Percentiles rank a stretch among this genome's conserved stretches.
phyloP scores from a whole-genome alignment of 2,113 vertebrate species.

The Potamarius usumacintae region DNA sequence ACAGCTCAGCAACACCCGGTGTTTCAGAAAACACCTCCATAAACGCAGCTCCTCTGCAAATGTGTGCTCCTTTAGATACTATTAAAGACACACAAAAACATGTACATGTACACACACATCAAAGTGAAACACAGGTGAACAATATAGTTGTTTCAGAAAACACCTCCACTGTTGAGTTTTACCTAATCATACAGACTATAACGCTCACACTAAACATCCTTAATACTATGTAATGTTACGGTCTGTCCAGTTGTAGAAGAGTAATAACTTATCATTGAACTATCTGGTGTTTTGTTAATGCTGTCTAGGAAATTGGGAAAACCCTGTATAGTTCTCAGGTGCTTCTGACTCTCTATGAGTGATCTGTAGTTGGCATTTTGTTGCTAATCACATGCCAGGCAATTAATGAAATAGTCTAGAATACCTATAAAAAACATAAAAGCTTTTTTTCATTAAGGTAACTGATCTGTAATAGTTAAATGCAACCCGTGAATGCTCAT shows the following conservation, averaged over 20 bases:
- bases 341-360: no score
- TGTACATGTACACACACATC: conserved; percentile 5
- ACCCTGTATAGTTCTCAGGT: no score
- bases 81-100: conserved; percentile 22
- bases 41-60: conserved; percentile 85
- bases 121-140: neutral
- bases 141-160: neutral
- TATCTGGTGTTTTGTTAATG: neutral
- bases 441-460: no score
- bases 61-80: conserved; percentile 82
- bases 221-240: neutral
- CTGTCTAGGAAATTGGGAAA: no score
- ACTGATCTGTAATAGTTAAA: no score
- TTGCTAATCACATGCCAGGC: no score
- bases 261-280: neutral
- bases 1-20: conserved; percentile 83
- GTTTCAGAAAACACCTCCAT: conserved; percentile 83
- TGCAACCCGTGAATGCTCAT: no score
- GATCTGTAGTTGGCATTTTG: no score
- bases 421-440: no score
- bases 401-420: no score
- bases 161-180: neutral
- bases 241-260: neutral
- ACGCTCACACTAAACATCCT: neutral
- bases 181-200: neutral